Percentiles rank a stretch among this genome's conserved stretches.
These are phyloP conservation scores for Eciton burchellii DNA, from an alignment of 1,140 invertebrate species.

Conservation along the genomic window DNA sequence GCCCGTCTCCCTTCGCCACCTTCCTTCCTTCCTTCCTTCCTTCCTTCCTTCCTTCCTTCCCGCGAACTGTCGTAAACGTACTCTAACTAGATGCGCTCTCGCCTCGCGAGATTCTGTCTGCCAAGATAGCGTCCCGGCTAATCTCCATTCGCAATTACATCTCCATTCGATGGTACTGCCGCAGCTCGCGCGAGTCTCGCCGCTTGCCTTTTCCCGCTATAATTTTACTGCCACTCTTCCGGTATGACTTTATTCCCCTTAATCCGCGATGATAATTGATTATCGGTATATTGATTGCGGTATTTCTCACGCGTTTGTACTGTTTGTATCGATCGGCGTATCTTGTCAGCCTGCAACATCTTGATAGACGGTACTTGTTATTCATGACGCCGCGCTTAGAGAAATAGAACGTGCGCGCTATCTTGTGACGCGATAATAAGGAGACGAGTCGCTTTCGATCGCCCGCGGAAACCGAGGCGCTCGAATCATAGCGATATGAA, in stretches of 20 bases:
- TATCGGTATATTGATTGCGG: background rate
- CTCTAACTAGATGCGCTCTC: slow-evolving; percentile 73
- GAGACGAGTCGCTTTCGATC: slow-evolving; percentile 80
- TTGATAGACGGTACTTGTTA: slow-evolving; percentile 38
- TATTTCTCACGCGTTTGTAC: background rate
- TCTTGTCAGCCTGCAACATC: background rate
- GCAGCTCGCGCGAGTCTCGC: background rate
- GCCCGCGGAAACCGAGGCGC: slow-evolving; percentile 76
- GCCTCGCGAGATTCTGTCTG: slow-evolving; percentile 60
- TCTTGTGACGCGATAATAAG: slow-evolving; percentile 75
- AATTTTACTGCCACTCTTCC: slow-evolving; percentile 24
- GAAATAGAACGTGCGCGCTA: slow-evolving; percentile 72
- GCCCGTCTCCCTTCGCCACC: background rate
- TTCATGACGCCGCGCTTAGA: slow-evolving; percentile 19
- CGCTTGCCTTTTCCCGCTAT: slow-evolving; percentile 1
- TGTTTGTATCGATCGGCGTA: background rate
- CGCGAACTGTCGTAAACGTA: slow-evolving; percentile 77
- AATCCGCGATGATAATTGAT: slow-evolving; percentile 6
- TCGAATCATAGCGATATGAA: slow-evolving; percentile 82
- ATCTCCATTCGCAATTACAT: slow-evolving; percentile 75
- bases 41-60: background rate
- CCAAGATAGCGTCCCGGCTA: slow-evolving; percentile 65
- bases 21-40: slow-evolving; percentile 21
- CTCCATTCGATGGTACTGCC: slow-evolving; percentile 60
- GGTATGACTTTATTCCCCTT: background rate